Percentiles rank a stretch among this genome's conserved stretches.
Conservation (phyloP, 2,113 vertebrate species). For the Corvus hawaiiensis region DNA sequence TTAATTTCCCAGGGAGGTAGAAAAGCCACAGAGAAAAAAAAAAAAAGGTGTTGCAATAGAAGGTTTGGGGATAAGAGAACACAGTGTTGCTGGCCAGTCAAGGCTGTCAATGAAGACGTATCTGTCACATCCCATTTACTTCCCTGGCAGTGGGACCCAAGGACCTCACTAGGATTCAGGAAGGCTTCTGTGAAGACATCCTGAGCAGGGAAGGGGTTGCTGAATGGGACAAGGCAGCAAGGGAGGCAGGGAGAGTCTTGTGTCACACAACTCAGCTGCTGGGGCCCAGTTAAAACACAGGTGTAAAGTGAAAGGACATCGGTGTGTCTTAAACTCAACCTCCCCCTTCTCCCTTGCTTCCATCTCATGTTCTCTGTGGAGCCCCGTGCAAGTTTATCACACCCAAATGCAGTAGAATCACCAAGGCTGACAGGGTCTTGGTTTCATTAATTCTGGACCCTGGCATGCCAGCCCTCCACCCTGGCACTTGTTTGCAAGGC, state of each 20-base stretch:
- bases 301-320: not conserved
- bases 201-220: not conserved
- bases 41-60: not conserved
- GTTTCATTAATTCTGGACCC: conserved; percentile 8
- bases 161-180: not conserved
- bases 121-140: not conserved
- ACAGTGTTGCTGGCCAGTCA: not conserved
- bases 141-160: not conserved
- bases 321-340: not conserved
- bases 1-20: not conserved
- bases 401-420: not conserved
- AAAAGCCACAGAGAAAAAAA: not conserved
- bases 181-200: not conserved
- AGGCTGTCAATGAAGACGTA: not conserved
- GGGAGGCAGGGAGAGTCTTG: not conserved
- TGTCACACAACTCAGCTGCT: not conserved
- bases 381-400: not conserved
- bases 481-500: not conserved
- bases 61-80: not conserved
- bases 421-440: not conserved
- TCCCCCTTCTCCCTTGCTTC: not conserved
- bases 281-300: not conserved
- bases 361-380: not conserved
- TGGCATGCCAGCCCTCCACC: not conserved
- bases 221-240: not conserved